Conservation (phyloP, 2,797 vertebrate genomes). For the Acanthiza pusilla region DNA sequence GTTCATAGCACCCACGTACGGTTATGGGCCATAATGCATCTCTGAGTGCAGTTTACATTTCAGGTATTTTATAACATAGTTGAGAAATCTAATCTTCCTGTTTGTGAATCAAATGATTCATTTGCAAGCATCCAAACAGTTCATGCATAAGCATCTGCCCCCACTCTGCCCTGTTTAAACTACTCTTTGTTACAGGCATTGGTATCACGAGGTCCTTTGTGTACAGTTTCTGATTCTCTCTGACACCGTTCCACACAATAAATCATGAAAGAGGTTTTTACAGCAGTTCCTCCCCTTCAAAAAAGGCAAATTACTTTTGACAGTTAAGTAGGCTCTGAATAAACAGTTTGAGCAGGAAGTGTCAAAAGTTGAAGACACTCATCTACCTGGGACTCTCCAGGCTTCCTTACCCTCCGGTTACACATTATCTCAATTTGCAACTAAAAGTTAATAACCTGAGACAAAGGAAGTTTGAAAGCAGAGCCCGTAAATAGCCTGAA, state of each 20-base stretch:
- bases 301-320: background rate
- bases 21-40: background rate
- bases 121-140: background rate
- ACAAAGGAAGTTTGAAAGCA: background rate
- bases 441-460: background rate
- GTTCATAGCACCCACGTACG: background rate
- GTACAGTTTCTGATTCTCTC: background rate
- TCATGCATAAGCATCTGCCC: slow-evolving; percentile 9
- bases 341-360: background rate
- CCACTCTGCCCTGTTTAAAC: background rate
- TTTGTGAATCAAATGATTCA: background rate
- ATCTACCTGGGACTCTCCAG: background rate
- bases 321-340: background rate
- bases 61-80: background rate
- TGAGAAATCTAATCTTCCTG: background rate
- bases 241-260: background rate
- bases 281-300: background rate
- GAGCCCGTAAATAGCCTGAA: background rate
- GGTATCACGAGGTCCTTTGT: slow-evolving; percentile 30
- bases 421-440: background rate
- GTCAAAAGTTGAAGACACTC: background rate
- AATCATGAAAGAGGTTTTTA: background rate
- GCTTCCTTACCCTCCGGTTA: background rate
- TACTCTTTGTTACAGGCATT: slow-evolving; percentile 1
- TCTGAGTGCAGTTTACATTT: background rate